Evolutionary conservation across 2,888 invertebrate species (phyloP).

Genomic region (Gastracanthus pulcherrimus): DNA sequence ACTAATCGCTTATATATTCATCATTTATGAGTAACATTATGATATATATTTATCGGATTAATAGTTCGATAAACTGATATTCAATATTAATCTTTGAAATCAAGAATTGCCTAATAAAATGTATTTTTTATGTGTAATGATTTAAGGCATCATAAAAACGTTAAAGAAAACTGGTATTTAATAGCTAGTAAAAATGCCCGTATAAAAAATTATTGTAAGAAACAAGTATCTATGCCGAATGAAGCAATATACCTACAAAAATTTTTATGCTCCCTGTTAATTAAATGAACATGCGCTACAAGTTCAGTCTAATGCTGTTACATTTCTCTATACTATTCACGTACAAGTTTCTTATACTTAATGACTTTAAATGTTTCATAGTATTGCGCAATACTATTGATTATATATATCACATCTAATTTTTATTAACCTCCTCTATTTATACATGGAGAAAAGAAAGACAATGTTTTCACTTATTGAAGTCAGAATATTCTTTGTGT

Average conservation of each 20-base stretch:
- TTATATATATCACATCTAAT: background rate
- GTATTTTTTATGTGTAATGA: no score
- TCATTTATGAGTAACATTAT: no score
- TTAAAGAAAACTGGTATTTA: no score
- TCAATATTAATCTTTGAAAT: no score
- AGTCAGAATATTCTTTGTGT: constrained; percentile 14
- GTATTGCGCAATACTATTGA: background rate
- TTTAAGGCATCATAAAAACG: no score
- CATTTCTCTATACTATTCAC: background rate
- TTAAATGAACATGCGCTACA: constrained; percentile 23
- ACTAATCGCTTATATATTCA: no score
- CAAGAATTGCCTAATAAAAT: no score
- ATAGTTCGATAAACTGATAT: no score
- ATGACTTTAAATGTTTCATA: background rate
- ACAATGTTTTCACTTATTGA: constrained; percentile 70
- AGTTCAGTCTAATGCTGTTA: background rate
- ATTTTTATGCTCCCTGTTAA: constrained; percentile 16
- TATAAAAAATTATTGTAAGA: background rate
- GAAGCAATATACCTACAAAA: background rate
- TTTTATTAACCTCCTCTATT: background rate
- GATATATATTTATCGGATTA: no score
- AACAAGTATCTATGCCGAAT: background rate
- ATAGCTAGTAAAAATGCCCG: no score
- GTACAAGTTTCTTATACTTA: background rate
- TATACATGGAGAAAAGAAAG: constrained; percentile 65